Percentiles rank a stretch among this genome's conserved stretches.
Evolutionary conservation across 2,888 invertebrate genomes (phyloP).

Genomic region (Bursaphelenchus okinawaensis): DNA sequence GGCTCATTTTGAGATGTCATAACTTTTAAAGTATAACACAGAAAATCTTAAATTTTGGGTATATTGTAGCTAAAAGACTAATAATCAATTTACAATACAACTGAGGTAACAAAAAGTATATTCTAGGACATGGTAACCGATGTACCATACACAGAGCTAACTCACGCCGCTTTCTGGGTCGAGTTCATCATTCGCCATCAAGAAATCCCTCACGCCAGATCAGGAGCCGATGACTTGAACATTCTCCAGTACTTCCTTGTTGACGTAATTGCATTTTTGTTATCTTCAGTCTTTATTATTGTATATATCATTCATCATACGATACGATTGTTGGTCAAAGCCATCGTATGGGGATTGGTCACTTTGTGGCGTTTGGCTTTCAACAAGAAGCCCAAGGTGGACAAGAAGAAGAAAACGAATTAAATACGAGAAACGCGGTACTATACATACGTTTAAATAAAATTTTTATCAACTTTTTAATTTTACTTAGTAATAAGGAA

Average conservation of each 20-base stretch:
- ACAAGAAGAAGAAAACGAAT: constrained; percentile 1
- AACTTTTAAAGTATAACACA: too few relatives aligned
- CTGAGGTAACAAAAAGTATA: too few relatives aligned
- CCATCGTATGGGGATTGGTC: constrained; percentile 7
- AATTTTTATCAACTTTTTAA: too few relatives aligned
- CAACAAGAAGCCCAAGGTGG: background rate
- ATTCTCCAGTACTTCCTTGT: constrained; percentile 58
- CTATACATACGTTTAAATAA: too few relatives aligned
- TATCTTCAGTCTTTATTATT: constrained; percentile 30
- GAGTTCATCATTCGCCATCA: constrained; percentile 58
- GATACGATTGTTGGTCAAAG: constrained; percentile 24
- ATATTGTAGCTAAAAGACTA: too few relatives aligned
- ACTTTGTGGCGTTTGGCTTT: background rate
- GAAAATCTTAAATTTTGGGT: too few relatives aligned
- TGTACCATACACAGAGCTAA: constrained; percentile 57
- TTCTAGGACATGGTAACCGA: constrained; percentile 54
- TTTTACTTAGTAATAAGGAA: too few relatives aligned
- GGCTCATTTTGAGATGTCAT: constrained; percentile 2
- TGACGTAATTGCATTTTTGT: constrained; percentile 53
- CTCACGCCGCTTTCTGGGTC: constrained; percentile 58
- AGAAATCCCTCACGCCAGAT: constrained; percentile 56
- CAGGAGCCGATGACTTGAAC: constrained; percentile 57
- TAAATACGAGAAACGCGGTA: too few relatives aligned
- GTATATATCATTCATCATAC: constrained; percentile 20
- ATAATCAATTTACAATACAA: too few relatives aligned